phyloP scores from a whole-genome alignment of 2,113 vertebrate genomes.

The Talpa occidentalis region DNA sequence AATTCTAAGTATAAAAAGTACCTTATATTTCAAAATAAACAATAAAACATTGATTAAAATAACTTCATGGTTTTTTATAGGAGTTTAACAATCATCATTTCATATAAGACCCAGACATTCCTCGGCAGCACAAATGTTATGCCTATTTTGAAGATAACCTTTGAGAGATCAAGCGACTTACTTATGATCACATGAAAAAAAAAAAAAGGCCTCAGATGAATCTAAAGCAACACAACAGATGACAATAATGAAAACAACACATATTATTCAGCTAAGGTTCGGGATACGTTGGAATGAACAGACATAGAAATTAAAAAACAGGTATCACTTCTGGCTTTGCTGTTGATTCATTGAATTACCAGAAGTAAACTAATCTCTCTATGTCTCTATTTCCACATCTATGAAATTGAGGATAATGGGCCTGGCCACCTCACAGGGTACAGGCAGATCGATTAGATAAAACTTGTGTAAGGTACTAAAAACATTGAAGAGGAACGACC shows the following conservation, averaged over 20 bases:
- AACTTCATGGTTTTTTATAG: not conserved
- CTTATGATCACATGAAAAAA: not conserved
- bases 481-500: not conserved
- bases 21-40: constrained; percentile 11
- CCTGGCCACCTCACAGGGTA: not conserved
- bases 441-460: constrained; percentile 61
- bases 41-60: not conserved
- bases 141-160: not conserved
- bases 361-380: constrained; percentile 2
- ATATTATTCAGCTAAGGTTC: not conserved
- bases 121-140: not conserved
- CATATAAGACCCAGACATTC: not conserved
- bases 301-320: constrained; percentile 3
- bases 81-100: not conserved
- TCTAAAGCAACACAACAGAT: not conserved
- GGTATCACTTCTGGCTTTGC: constrained; percentile 14
- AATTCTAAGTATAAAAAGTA: not conserved
- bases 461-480: constrained; percentile 40
- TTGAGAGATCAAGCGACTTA: not conserved
- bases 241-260: not conserved
- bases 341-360: constrained; percentile 19
- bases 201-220: not conserved
- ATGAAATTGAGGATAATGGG: constrained; percentile 66
- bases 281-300: not conserved
- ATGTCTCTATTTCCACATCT: constrained; percentile 63